Evolutionary conservation across 2,888 invertebrate species (phyloP), one percentile per base, ranked within the genome.

Genomic region (Sphaerophoria taeniata): DNA sequence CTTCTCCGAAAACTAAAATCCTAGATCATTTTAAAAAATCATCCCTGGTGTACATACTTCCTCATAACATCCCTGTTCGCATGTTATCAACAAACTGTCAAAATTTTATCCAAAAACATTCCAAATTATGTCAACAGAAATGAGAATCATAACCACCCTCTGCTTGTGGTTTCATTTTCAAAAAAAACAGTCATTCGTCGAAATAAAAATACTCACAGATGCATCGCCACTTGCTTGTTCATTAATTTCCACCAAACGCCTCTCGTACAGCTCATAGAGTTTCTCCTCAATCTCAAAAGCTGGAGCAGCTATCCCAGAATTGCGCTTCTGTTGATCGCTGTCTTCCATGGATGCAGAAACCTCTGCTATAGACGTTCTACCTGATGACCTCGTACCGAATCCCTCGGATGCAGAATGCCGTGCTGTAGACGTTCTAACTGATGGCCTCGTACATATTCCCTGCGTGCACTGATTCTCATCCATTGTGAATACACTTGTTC

Each of bases 191-290:
- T 63, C 70, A 70, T 75, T 70, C 63, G 47, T 63, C n/a, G 45
- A 65, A 67, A 39, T 24, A 14, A 33, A 24, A 33, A 39, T 43
- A 85, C 81, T 77, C 58, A 85, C 85, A 24, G 5, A 34, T 43
- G 61, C 71, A 88, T 93, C 93, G 31, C 92, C 93, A 43, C 90
- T 89, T n/a, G 93, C 93, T 11, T 91, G 89, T 34, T 89, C 89
- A 72, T 95, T 95, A 55, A 95, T 93, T 65, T 93, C 91, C 45
- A 92, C 92, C 90, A 96, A 92, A 80, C 94, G 93, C 49, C 93
- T 92, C 87, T 95, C 94, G 89, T 95, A 96, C 0, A 94, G 92
- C 71, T 92, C 90, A 89, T 94, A 95, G 87, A 96, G 94, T 77
- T 95, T 93, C 60, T 92, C 91, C 58, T 89, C 90, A 33, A 90